Evolutionary conservation across 2,888 invertebrate species (phyloP).

Genomic region (Tenthredo amoena): DNA sequence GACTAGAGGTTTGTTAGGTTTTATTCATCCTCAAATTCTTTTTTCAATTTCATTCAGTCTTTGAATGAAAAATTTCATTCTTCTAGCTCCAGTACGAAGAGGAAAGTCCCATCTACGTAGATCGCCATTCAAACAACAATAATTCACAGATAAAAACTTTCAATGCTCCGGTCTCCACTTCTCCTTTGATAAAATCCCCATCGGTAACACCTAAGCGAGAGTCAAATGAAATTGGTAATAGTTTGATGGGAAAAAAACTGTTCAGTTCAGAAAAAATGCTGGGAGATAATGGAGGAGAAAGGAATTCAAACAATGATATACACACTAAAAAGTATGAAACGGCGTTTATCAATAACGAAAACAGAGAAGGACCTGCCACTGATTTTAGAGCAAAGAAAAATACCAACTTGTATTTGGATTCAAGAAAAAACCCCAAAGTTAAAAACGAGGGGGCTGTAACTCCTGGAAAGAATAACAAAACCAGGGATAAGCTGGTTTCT

Average conservation of each 20-base stretch:
- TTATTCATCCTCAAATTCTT: too few relatives aligned
- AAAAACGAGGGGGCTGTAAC: neutral
- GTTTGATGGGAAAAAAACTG: conserved; percentile 18
- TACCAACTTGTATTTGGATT: conserved; percentile 30
- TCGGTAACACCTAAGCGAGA: conserved; percentile 35
- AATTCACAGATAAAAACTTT: conserved; percentile 38
- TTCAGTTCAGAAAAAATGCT: conserved; percentile 7
- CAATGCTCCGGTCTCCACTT: conserved; percentile 48
- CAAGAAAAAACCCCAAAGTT: neutral
- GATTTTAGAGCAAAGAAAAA: conserved; percentile 14
- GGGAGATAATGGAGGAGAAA: neutral
- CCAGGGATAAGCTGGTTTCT: neutral
- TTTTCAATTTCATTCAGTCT: neutral
- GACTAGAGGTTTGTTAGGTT: conserved; percentile 64
- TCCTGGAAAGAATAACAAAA: neutral
- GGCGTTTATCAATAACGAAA: neutral
- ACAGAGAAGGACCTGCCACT: neutral
- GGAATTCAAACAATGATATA: neutral
- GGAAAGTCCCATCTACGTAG: conserved; percentile 63
- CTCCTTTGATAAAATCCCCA: conserved; percentile 46
- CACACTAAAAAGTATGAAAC: neutral
- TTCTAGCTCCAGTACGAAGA: conserved; percentile 63
- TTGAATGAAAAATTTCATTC: conserved; percentile 41
- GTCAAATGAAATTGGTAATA: neutral
- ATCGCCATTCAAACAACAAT: conserved; percentile 63